These are phyloP conservation scores for Pseudochaenichthys georgianus DNA, from an alignment of 2,797 vertebrate genomes.

Conservation along the genomic window DNA sequence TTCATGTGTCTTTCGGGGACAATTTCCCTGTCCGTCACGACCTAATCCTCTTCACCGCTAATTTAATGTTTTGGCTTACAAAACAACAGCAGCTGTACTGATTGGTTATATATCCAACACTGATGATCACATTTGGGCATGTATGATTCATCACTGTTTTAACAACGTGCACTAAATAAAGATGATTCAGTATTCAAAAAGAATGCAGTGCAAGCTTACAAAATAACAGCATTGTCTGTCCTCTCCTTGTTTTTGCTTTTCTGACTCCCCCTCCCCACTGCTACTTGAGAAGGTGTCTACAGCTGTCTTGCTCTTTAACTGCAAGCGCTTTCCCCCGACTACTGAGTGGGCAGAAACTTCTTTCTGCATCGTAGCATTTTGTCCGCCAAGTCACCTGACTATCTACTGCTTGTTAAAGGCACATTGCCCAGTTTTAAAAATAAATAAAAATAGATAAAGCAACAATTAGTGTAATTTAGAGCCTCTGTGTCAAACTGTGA, in stretches of 20 bases:
- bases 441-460: constrained; percentile 58
- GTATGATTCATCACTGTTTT: constrained; percentile 24
- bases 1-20: constrained; percentile 56
- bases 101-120: constrained; percentile 77
- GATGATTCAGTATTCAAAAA: constrained; percentile 79
- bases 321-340: constrained; percentile 31
- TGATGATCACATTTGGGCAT: constrained; percentile 73
- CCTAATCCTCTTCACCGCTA: constrained; percentile 63
- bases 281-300: constrained; percentile 32
- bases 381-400: constrained; percentile 72
- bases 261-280: constrained; percentile 41
- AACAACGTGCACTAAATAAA: constrained; percentile 44
- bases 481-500: not conserved
- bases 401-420: constrained; percentile 70
- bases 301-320: constrained; percentile 46
- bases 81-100: constrained; percentile 18
- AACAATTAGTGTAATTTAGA: constrained; percentile 23
- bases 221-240: constrained; percentile 51
- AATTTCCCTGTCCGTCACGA: constrained; percentile 58
- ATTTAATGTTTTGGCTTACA: constrained; percentile 77
- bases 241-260: constrained; percentile 24
- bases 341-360: constrained; percentile 44
- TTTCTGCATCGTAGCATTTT: constrained; percentile 60
- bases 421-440: constrained; percentile 51
- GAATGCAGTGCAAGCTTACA: constrained; percentile 83